Conservation (phyloP, 2,113 vertebrate species). For the Fukomys damarensis region DNA sequence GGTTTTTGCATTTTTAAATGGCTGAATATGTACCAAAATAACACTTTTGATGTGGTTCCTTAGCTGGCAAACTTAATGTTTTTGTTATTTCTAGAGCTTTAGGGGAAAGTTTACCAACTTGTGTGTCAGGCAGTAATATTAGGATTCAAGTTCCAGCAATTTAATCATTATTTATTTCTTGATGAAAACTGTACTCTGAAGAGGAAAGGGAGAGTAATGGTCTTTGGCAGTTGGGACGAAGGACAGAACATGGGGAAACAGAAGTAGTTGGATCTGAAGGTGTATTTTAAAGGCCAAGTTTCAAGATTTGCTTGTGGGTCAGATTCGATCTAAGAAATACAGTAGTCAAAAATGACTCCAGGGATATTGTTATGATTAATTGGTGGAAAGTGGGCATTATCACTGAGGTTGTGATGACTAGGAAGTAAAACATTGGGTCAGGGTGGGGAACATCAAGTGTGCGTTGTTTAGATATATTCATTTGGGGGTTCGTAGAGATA, state of each 20-base stretch:
- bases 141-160: neutral
- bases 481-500: neutral
- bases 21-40: neutral
- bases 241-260: neutral
- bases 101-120: neutral
- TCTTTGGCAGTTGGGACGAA: neutral
- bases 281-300: neutral
- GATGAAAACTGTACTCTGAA: neutral
- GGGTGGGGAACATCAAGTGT: neutral
- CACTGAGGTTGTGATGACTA: neutral
- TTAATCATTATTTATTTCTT: slow-evolving; percentile 30
- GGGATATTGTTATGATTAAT: neutral
- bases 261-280: neutral
- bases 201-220: neutral
- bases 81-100: neutral
- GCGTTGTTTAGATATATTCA: neutral
- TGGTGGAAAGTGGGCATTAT: accelerated
- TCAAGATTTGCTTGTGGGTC: neutral
- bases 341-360: neutral
- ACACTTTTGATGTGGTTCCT: neutral
- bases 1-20: neutral
- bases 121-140: neutral
- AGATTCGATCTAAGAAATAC: neutral
- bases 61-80: neutral
- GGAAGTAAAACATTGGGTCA: neutral